These are phyloP conservation scores for Diaperis boleti DNA, from an alignment of 2,888 invertebrate genomes.

Conservation along the genomic window DNA sequence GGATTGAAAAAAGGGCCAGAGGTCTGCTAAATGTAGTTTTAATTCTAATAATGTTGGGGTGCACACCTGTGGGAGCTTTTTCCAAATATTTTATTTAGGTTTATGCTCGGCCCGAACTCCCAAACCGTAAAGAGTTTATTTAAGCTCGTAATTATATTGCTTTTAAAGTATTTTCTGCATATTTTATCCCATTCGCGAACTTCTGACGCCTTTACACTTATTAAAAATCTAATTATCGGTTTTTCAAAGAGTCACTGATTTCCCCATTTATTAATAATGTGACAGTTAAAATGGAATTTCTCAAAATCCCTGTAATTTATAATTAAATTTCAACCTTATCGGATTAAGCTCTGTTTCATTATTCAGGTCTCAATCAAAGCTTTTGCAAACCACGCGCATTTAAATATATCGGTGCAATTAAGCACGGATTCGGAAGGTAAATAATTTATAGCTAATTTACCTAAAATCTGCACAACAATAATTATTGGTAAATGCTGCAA, in stretches of 20 bases:
- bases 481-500: slow-evolving; percentile 18
- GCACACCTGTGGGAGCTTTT: slow-evolving; percentile 16
- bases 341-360: slow-evolving; percentile 2
- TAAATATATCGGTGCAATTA: slow-evolving; percentile 52
- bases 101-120: slow-evolving; percentile 11
- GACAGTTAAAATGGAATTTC: not conserved
- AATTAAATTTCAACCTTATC: slow-evolving; percentile 1
- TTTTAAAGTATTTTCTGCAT: slow-evolving; percentile 24
- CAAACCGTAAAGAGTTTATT: slow-evolving; percentile 26
- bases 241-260: not conserved
- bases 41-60: slow-evolving; percentile 13
- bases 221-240: not conserved
- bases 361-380: slow-evolving; percentile 47
- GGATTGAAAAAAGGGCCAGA: slow-evolving; percentile 12
- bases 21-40: slow-evolving; percentile 18
- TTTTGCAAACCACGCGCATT: slow-evolving; percentile 49
- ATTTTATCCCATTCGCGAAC: slow-evolving; percentile 16
- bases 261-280: not conserved
- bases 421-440: slow-evolving; percentile 52
- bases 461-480: slow-evolving; percentile 40
- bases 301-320: not conserved
- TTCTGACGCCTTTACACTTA: slow-evolving; percentile 15
- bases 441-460: slow-evolving; percentile 52
- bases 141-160: slow-evolving; percentile 29
- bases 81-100: slow-evolving; percentile 28